Evolutionary conservation across 2,797 vertebrate genomes (phyloP), one percentile per base, ranked within the genome.

Genomic region (Gouania willdenowi): DNA sequence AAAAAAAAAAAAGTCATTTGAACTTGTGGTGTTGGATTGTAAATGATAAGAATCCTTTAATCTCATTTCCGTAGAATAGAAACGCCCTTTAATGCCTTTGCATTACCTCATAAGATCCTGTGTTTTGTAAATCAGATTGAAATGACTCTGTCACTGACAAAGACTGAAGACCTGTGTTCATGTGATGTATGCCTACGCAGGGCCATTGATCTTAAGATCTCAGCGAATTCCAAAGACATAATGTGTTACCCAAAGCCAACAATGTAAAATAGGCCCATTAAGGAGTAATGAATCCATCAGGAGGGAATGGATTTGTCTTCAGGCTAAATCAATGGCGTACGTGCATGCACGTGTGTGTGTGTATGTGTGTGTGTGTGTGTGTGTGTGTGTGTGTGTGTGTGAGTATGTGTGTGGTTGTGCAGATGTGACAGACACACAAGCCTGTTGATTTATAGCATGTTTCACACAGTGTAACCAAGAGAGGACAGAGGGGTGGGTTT

Each of bases 261-360:
- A 88, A 88, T 89, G 88, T 87, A 88, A 91, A 91, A 89, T 87
- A 87, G 79, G 55, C 81, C 85, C 83, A 91, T 91, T 90, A 90
- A 82, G 79, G 44, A 73, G 75, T 86, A 89, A 89, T 90, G 86
- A 88, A 89, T 88, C 87, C 85, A 90, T 90, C 85, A 88, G 67
- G 53, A 44, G 53, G 49, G 64, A 86, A 88, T 86, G 81, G 83
- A 88, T 87, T 88, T 82, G 77, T 82, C 85, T 87, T 76, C 69
- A 73, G 78, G 74, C 66, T 36, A 47, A 76, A 90, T 90, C 89
- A 79, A 90, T 90, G 68, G 19, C 2, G 13, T 44, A n/a, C 2
- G 40, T 54, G 52, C 7, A 9, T 32, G 48, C 48, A 43, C 28
- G 41, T 29, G 38, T 6, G 14, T 23, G 29, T 40, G 20, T 40